These are phyloP conservation scores for Trachymyrmex cornetzi DNA, from an alignment of 1,140 invertebrate genomes.

Conservation along the genomic window DNA sequence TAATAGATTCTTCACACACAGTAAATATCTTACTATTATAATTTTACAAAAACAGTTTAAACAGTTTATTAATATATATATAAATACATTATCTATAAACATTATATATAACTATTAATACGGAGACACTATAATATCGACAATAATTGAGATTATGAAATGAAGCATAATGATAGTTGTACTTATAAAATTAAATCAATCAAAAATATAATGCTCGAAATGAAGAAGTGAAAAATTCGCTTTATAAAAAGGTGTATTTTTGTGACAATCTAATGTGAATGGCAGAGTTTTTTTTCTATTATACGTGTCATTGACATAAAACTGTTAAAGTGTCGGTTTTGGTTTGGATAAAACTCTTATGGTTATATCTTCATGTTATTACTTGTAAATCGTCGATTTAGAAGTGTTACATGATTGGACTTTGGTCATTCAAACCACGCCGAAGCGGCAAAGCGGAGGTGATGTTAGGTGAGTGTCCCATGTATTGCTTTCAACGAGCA, in stretches of 20 bases:
- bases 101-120: background rate
- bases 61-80: no score
- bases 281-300: background rate
- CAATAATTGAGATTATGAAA: background rate
- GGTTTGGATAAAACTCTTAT: background rate
- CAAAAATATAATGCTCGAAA: background rate
- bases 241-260: background rate
- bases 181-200: background rate
- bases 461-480: slow-evolving; percentile 85
- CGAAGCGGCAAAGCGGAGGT: slow-evolving; percentile 87
- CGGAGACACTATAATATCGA: background rate
- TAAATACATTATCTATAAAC: background rate
- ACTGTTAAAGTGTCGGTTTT: background rate
- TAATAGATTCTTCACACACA: background rate
- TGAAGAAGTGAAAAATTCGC: background rate
- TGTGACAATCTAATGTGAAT: background rate
- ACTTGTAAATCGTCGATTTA: slow-evolving; percentile 9
- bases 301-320: background rate
- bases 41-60: background rate
- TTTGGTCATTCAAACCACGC: slow-evolving; percentile 87
- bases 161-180: background rate
- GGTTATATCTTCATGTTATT: slow-evolving; percentile 17
- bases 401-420: slow-evolving; percentile 84
- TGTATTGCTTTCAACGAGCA: background rate
- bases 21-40: background rate